A percentile compares a stretch with the other conserved stretches of the same genome.
phyloP scores from a whole-genome alignment of 2,113 vertebrate genomes.

The Engystomops pustulosus region DNA sequence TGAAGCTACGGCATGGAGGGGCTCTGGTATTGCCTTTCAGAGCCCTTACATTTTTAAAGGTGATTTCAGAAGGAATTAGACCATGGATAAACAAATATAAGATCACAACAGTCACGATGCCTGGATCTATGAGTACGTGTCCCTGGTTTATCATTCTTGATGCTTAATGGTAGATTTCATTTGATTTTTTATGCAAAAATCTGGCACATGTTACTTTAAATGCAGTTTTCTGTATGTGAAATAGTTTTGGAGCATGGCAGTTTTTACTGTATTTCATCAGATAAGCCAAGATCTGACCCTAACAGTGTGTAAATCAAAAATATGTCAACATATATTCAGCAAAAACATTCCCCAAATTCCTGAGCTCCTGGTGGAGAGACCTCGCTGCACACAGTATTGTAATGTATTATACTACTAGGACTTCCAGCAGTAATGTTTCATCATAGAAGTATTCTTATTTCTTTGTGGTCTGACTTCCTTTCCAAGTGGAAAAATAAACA shows the following conservation, averaged over 20 bases:
- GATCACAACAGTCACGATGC: too few species aligned
- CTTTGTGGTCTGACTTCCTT: background rate
- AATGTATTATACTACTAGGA: background rate
- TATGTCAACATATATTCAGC: constrained; percentile 10
- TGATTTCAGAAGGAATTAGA: too few species aligned
- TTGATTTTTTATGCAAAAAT: too few species aligned
- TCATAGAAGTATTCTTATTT: background rate
- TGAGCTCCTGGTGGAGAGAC: background rate
- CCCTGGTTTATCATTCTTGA: too few species aligned
- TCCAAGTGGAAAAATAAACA: background rate
- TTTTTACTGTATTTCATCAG: background rate
- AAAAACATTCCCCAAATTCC: constrained; percentile 26
- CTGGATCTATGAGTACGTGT: too few species aligned
- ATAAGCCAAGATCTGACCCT: background rate
- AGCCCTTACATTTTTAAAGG: too few species aligned
- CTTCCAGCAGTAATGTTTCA: background rate
- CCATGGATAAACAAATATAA: too few species aligned
- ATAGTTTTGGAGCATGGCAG: background rate
- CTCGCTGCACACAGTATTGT: background rate
- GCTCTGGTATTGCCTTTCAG: too few species aligned
- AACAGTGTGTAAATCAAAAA: constrained; percentile 17
- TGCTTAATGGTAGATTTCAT: too few species aligned
- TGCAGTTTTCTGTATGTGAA: background rate
- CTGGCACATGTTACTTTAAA: too few species aligned
- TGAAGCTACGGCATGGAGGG: too few species aligned